Evolutionary conservation across 2,113 vertebrate species (phyloP), one percentile per base, ranked within the genome.

Genomic region (Plecotus auritus): DNA sequence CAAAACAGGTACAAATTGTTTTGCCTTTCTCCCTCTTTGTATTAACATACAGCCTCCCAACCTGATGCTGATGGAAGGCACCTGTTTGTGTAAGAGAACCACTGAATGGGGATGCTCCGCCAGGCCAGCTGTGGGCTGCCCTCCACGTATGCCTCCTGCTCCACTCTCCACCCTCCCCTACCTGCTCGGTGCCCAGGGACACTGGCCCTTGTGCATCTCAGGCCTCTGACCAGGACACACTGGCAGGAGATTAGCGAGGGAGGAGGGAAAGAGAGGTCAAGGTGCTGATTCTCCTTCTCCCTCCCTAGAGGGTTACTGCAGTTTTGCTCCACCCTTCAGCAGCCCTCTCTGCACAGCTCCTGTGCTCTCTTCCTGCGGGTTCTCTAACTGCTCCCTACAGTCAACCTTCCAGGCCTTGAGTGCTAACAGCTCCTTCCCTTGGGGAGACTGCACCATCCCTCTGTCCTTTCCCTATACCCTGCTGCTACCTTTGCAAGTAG

Each of bases 221-320:
- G 42, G 54, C 17, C 20, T 78, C 54, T 40, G 69, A 17, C 5
- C 32, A 28, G 61, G 32, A 28, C 8, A 0, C 23, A 4, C 37
- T 6, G 12, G 64, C 45, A n/a, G 78, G 54, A 84, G 23, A 74
- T 0, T 35, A 4, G 13, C 9, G 35, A 77, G 51, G n/a, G 13
- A 7, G 17, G 9, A 2, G 40, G 20, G 69, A 13, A 32, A 56
- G 18, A 13, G 74, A 54, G 6, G 22, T 30, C 10, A 3, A 47
- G 4, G 61, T n/a, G 18, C 14, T 32, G 2, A 28, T 17, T 61
- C 61, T 72, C 26, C 45, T 30, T 7, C 9, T 30, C 16, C 28
- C 16, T 72, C 30, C 9, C 4, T 1, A 17, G 30, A 13, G 2
- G 9, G 23, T 4, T 0, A 9, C 45, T 49, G 22, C 2, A 9